phyloP scores from a whole-genome alignment of 1,140 invertebrate genomes.

The Manduca sexta region DNA sequence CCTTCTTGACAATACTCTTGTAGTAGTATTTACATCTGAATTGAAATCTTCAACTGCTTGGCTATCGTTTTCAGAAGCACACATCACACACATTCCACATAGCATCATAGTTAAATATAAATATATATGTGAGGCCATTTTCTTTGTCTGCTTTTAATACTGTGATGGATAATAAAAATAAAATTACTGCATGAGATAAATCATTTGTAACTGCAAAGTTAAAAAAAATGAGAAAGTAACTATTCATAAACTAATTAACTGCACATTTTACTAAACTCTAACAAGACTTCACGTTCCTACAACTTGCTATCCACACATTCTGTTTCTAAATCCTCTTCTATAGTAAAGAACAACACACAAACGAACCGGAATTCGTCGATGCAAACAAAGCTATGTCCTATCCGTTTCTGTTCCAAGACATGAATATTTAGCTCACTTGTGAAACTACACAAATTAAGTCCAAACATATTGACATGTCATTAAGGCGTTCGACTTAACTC shows the following conservation, averaged over 20 bases:
- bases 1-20: slow-evolving; percentile 73
- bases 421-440: slow-evolving; percentile 28
- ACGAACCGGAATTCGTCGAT: neutral
- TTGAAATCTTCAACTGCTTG: neutral
- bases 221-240: too few species aligned
- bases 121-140: neutral
- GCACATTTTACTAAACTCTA: too few species aligned
- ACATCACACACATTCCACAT: neutral
- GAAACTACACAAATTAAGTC: slow-evolving; percentile 29
- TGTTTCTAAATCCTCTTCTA: too few species aligned
- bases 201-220: too few species aligned
- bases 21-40: slow-evolving; percentile 5
- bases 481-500: slow-evolving; percentile 14
- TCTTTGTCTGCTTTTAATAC: too few species aligned
- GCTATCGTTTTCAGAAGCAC: neutral
- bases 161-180: too few species aligned
- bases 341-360: slow-evolving; percentile 2
- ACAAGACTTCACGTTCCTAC: slow-evolving; percentile 5
- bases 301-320: too few species aligned
- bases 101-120: too few species aligned
- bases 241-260: too few species aligned
- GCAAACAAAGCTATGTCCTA: slow-evolving; percentile 11
- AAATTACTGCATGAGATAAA: too few species aligned
- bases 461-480: slow-evolving; percentile 35
- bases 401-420: slow-evolving; percentile 8